phyloP scores from a whole-genome alignment of 1,140 invertebrate genomes.

The Gonatopus flavifemur region DNA sequence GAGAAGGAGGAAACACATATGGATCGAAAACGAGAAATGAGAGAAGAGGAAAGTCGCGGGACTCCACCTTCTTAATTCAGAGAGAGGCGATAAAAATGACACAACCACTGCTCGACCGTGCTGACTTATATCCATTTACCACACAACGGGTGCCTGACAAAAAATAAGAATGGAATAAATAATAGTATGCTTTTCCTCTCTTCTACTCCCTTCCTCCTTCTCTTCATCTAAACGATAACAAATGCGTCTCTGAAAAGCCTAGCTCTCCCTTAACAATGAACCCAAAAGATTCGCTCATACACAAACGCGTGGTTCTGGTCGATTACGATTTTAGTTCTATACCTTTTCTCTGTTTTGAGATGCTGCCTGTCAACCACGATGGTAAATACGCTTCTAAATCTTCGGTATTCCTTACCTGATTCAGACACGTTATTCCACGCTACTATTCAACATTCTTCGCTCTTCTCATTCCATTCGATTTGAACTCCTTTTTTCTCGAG shows the following conservation, averaged over 20 bases:
- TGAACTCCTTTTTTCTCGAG: no score
- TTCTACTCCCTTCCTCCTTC: no score
- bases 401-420: no score
- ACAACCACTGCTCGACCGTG: constrained; percentile 52
- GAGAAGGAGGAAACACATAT: constrained; percentile 2
- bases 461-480: no score
- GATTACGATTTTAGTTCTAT: no score
- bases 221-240: constrained; percentile 58
- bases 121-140: constrained; percentile 59
- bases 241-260: constrained; percentile 55
- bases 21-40: background rate
- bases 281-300: constrained; percentile 52
- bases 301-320: no score
- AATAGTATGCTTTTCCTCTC: constrained; percentile 55
- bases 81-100: constrained; percentile 58
- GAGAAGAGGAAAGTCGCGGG: constrained; percentile 28
- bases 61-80: constrained; percentile 59
- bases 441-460: no score
- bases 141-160: constrained; percentile 53
- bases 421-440: no score
- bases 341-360: no score
- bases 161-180: constrained; percentile 59
- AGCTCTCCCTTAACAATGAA: constrained; percentile 49
- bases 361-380: no score
- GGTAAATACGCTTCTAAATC: no score